phyloP scores from a whole-genome alignment of 64 coral and sea anemone genomes.

The Stichodactyla helianthus region DNA sequence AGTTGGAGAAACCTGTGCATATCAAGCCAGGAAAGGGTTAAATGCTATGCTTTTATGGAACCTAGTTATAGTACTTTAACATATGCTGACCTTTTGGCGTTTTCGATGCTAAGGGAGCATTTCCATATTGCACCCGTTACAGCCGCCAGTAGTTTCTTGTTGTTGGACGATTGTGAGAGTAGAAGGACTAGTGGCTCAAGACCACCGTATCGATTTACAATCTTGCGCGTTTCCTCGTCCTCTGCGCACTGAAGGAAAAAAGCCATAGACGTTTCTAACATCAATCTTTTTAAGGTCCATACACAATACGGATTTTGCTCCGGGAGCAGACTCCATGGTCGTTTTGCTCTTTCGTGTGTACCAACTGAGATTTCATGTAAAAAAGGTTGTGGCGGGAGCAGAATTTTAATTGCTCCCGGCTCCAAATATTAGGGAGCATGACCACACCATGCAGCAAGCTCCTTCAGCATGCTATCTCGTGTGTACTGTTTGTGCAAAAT shows the following conservation, averaged over 20 bases:
- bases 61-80: background rate
- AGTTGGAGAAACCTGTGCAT: slow-evolving; percentile 43
- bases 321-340: too few species aligned
- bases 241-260: slow-evolving; percentile 58
- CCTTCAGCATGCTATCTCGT: too few species aligned
- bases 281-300: background rate
- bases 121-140: slow-evolving; percentile 92
- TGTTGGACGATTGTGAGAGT: slow-evolving; percentile 55
- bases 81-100: slow-evolving; percentile 53
- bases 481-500: too few species aligned
- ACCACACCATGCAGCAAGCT: too few species aligned
- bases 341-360: too few species aligned
- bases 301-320: too few species aligned
- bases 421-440: too few species aligned
- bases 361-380: too few species aligned
- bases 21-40: background rate
- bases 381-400: too few species aligned
- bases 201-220: slow-evolving; percentile 61
- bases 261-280: background rate
- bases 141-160: slow-evolving; percentile 63
- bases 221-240: slow-evolving; percentile 75
- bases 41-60: background rate
- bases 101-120: slow-evolving; percentile 65
- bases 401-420: too few species aligned
- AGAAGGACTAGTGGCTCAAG: slow-evolving; percentile 64